Evolutionary conservation across 1,140 invertebrate genomes (phyloP).

Genomic region (Pantala flavescens): DNA sequence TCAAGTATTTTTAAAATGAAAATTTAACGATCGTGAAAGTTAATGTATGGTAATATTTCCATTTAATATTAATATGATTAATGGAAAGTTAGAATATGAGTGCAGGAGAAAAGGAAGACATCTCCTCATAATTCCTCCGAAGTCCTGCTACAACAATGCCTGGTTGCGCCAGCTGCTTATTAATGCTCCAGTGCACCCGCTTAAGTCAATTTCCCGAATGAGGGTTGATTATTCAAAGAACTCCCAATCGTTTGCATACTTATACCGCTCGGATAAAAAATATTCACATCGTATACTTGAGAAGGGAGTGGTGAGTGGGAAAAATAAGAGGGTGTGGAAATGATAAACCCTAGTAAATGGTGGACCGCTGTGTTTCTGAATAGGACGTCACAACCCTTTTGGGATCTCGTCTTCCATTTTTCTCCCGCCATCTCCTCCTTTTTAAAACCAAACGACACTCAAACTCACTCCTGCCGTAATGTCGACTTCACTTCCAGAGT

Average conservation of each 20-base stretch:
- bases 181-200: background rate
- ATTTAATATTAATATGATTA: too few species aligned
- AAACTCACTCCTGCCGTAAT: conserved; percentile 8
- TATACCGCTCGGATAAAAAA: background rate
- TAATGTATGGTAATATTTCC: too few species aligned
- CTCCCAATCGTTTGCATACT: conserved; percentile 8
- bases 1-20: too few species aligned
- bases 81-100: too few species aligned
- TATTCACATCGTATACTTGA: background rate
- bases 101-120: too few species aligned
- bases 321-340: conserved; percentile 6
- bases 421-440: background rate
- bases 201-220: background rate
- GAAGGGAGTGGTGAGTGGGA: background rate
- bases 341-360: conserved; percentile 6
- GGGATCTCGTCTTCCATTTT: background rate
- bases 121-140: background rate
- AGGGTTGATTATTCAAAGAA: background rate
- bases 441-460: conserved; percentile 9
- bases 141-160: background rate
- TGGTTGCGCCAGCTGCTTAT: background rate
- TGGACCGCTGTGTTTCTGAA: conserved; percentile 8
- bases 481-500: conserved; percentile 7
- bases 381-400: conserved; percentile 8
- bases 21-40: too few species aligned